Evolutionary conservation across 2,113 vertebrate genomes (phyloP).

Genomic region (Larimichthys polyactis): DNA sequence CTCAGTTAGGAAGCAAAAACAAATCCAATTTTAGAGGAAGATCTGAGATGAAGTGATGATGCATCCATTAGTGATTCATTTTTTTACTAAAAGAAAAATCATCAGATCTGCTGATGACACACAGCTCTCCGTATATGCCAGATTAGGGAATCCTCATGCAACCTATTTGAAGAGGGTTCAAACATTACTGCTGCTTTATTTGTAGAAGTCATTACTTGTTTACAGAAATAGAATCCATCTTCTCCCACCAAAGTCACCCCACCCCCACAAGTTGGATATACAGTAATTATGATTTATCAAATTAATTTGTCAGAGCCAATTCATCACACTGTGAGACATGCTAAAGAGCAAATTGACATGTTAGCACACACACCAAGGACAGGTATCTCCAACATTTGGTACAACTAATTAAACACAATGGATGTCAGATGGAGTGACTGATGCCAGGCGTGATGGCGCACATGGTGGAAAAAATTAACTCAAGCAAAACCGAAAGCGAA

Average conservation of each 20-base stretch:
- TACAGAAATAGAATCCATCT: neutral
- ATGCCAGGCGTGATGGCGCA: constrained; percentile 65
- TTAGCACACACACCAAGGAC: constrained; percentile 65
- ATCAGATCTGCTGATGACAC: constrained; percentile 36
- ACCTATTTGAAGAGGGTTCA: neutral
- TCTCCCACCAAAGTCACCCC: constrained; percentile 7
- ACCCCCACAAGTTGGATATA: constrained; percentile 32
- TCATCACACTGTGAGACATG: constrained; percentile 68
- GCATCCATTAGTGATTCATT: constrained; percentile 7
- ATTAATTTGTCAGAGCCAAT: constrained; percentile 73
- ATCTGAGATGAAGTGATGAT: constrained; percentile 20
- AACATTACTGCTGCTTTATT: constrained; percentile 26
- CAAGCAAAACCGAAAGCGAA: constrained; percentile 67
- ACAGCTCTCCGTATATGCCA: neutral
- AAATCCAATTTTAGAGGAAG: constrained; percentile 7
- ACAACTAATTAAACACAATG: constrained; percentile 77
- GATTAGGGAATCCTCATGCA: neutral
- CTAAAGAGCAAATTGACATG: constrained; percentile 73
- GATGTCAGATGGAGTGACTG: constrained; percentile 68
- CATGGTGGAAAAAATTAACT: constrained; percentile 52
- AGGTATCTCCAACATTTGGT: constrained; percentile 74
- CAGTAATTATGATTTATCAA: constrained; percentile 74
- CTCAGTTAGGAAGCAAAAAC: constrained; percentile 48
- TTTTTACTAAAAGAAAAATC: constrained; percentile 14
- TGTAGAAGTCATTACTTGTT: constrained; percentile 26